Evolutionary conservation across 1,140 invertebrate species (phyloP).

Genomic region (Drosophila leontia): DNA sequence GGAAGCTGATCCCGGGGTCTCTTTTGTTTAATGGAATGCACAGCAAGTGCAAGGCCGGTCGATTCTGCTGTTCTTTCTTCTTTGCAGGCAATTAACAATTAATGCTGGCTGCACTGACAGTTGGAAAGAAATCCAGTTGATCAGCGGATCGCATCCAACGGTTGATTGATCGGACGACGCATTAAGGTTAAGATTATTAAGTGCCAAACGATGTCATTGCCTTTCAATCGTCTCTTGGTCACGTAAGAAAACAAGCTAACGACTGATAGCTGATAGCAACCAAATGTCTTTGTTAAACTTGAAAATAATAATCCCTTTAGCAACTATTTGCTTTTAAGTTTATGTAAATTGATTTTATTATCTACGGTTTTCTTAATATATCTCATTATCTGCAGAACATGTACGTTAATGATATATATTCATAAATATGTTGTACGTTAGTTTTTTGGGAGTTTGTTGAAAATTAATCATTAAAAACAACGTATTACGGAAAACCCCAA

Average conservation of each 20-base stretch:
- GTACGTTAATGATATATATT: too few species aligned
- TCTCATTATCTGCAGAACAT: neutral
- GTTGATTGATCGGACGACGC: conserved; percentile 66
- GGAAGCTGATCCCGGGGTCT: conserved; percentile 27
- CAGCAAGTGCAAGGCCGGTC: conserved; percentile 46
- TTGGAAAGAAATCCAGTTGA: conserved; percentile 42
- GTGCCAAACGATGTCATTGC: conserved; percentile 76
- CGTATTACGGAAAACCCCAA: too few species aligned
- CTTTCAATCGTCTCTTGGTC: conserved; percentile 35
- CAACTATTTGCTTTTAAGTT: neutral
- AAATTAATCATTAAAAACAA: neutral
- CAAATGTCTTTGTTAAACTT: conserved; percentile 2
- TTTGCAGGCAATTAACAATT: conserved; percentile 49
- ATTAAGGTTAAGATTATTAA: conserved; percentile 76
- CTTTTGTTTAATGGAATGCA: conserved; percentile 49
- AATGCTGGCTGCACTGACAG: conserved; percentile 29
- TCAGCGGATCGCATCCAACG: conserved; percentile 25
- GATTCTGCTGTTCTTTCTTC: conserved; percentile 13
- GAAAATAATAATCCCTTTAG: neutral
- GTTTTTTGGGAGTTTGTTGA: neutral
- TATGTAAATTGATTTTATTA: neutral
- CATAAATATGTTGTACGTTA: too few species aligned
- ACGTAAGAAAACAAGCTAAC: conserved; percentile 16
- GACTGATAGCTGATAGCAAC: conserved; percentile 10
- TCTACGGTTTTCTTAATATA: neutral